These are phyloP conservation scores for Plodia interpunctella DNA, from an alignment of 1,140 invertebrate species.

Conservation along the genomic window DNA sequence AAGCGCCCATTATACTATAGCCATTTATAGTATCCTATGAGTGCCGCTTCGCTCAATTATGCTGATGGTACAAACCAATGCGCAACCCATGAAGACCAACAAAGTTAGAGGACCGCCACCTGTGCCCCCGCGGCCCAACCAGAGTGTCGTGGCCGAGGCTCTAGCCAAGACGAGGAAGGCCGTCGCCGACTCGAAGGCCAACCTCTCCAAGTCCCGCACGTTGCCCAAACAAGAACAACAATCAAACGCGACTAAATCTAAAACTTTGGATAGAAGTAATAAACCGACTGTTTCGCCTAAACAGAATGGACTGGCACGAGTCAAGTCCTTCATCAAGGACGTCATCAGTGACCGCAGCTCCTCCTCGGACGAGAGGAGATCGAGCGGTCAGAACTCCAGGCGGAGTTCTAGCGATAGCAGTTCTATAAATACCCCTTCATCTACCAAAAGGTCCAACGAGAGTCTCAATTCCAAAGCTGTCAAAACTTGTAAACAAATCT, in stretches of 20 bases:
- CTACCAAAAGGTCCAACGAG: conserved; percentile 62
- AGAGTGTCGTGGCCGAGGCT: conserved; percentile 82
- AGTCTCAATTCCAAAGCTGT: conserved; percentile 68
- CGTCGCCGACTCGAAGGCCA: conserved; percentile 75
- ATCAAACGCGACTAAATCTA: conserved; percentile 46
- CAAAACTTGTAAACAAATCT: conserved; percentile 72
- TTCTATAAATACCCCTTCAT: conserved; percentile 51
- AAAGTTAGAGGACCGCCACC: conserved; percentile 81
- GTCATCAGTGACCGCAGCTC: conserved; percentile 74
- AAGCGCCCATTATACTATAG: conserved; percentile 71
- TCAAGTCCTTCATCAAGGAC: conserved; percentile 76
- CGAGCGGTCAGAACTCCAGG: conserved; percentile 65
- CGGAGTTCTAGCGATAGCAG: conserved; percentile 67
- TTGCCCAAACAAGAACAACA: conserved; percentile 56
- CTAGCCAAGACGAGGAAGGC: conserved; percentile 79
- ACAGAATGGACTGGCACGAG: conserved; percentile 67
- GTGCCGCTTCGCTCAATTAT: conserved; percentile 59
- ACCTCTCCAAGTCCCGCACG: conserved; percentile 59
- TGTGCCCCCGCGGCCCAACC: conserved; percentile 84
- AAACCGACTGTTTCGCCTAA: conserved; percentile 66
- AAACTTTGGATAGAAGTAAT: conserved; percentile 60
- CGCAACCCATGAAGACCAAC: conserved; percentile 66
- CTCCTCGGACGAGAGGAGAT: conserved; percentile 68
- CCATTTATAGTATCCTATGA: conserved; percentile 70
- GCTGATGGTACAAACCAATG: conserved; percentile 71